Conservation (phyloP, 2,113 vertebrate genomes). For the Herpetotheres cachinnans region DNA sequence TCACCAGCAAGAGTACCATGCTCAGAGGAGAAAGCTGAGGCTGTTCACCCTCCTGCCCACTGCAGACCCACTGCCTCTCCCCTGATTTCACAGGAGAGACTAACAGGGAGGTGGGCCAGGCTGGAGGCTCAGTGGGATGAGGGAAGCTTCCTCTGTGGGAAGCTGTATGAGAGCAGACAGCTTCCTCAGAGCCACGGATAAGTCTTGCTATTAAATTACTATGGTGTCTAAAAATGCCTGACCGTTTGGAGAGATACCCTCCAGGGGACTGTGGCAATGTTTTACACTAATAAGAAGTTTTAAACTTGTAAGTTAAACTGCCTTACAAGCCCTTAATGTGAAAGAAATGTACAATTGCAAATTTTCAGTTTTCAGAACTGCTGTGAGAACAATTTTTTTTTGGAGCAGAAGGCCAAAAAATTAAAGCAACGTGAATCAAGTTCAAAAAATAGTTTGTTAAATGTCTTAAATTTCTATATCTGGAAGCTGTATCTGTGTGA, state of each 20-base stretch:
- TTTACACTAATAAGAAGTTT: not conserved
- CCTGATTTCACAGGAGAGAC: fast-evolving
- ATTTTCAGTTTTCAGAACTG: not conserved
- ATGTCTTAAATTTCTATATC: not conserved
- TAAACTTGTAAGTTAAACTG: not conserved
- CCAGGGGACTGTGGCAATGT: not conserved
- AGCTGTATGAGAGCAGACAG: not conserved
- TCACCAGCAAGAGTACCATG: not conserved
- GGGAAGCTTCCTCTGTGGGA: not conserved
- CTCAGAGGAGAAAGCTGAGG: not conserved
- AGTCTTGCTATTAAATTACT: not conserved
- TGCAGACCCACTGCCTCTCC: too few species aligned
- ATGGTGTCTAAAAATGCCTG: not conserved
- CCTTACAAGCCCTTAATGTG: not conserved
- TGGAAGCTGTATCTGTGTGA: not conserved
- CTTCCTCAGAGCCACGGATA: fast-evolving
- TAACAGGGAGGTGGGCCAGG: not conserved
- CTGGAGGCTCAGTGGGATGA: fast-evolving
- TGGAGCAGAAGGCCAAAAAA: not conserved
- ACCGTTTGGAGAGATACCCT: not conserved
- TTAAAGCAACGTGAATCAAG: not conserved
- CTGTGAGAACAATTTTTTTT: not conserved
- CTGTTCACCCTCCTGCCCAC: not conserved
- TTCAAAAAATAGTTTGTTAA: not conserved
- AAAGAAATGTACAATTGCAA: not conserved